These are phyloP conservation scores for Lasioglossum oenotherae DNA, from an alignment of 2,888 invertebrate species.

Conservation along the genomic window DNA sequence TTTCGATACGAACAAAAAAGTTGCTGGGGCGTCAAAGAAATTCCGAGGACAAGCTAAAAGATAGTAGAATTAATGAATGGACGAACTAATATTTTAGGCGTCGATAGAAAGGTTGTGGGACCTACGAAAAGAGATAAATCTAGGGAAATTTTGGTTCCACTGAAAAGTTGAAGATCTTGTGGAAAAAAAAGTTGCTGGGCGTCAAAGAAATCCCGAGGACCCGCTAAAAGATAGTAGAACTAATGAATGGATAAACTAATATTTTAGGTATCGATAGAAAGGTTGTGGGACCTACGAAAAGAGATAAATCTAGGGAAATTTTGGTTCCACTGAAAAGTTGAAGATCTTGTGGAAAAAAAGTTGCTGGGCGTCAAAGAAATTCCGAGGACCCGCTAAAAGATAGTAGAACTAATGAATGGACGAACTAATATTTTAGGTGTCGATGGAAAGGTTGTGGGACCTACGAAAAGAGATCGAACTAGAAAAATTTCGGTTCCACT, in stretches of 20 bases:
- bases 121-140: background rate
- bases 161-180: no score
- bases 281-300: background rate
- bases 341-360: no score
- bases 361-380: no score
- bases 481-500: background rate
- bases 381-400: no score
- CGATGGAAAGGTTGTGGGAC: background rate
- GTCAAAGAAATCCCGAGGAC: no score
- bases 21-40: background rate
- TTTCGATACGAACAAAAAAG: constrained; percentile 9
- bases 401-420: no score
- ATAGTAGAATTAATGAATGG: background rate
- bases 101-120: background rate
- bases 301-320: background rate
- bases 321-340: background rate
- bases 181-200: no score
- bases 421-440: no score
- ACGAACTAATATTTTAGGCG: no score
- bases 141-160: background rate
- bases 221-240: background rate
- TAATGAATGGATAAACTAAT: background rate
- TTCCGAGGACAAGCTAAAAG: background rate
- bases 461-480: no score
- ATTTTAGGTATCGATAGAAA: background rate